phyloP scores from a whole-genome alignment of 2,113 vertebrate species.

The Pachycephala philippinensis region DNA sequence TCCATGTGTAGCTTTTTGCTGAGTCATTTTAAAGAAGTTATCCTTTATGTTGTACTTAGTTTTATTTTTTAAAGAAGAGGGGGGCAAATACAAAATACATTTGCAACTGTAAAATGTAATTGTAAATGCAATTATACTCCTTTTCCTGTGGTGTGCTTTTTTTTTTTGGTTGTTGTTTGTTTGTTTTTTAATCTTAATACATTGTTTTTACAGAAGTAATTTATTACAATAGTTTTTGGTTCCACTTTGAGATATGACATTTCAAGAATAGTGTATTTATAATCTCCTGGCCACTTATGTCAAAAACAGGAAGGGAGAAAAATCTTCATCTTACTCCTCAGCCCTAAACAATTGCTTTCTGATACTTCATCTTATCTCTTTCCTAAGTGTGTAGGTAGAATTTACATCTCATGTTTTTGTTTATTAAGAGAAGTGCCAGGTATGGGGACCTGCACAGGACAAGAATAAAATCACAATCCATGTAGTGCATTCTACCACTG shows the following conservation, averaged over 20 bases:
- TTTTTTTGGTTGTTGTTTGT: too few relatives aligned
- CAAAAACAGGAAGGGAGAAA: not conserved
- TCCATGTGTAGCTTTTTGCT: not conserved
- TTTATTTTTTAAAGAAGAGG: not conserved
- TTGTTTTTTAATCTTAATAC: not conserved
- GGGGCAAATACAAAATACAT: not conserved
- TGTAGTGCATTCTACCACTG: not conserved
- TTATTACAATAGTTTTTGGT: not conserved
- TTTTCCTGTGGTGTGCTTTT: not conserved
- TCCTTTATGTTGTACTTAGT: not conserved
- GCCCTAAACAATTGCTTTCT: not conserved
- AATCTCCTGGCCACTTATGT: not conserved
- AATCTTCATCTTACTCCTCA: not conserved
- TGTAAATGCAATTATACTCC: not conserved
- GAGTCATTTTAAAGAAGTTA: not conserved
- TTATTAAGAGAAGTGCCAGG: not conserved
- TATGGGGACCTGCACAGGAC: not conserved
- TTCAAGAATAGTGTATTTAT: not conserved
- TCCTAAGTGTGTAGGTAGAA: not conserved
- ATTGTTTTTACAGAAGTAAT: not conserved
- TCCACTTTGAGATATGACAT: not conserved
- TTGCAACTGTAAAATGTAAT: not conserved
- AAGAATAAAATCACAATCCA: not conserved
- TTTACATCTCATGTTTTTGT: not conserved
- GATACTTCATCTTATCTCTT: not conserved